Evolutionary conservation across 1,140 invertebrate genomes (phyloP).

Genomic region (Spodoptera litura): DNA sequence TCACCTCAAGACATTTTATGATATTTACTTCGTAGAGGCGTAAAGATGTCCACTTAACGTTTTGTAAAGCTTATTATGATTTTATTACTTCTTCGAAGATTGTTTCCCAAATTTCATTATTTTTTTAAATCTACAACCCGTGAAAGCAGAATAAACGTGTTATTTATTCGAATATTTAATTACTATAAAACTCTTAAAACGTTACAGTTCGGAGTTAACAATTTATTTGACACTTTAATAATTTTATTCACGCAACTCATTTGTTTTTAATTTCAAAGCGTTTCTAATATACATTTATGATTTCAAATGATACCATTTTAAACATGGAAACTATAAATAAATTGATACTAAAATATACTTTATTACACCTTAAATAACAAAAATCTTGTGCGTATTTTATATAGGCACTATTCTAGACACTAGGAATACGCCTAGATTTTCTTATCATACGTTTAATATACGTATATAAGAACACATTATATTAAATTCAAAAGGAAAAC

Average conservation of each 20-base stretch:
- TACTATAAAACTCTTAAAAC: conserved; percentile 1
- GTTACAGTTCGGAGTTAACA: conserved; percentile 8
- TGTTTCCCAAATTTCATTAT: not conserved
- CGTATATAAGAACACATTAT: not conserved
- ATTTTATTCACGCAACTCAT: not conserved
- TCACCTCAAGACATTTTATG: conserved; percentile 26
- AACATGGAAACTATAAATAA: not conserved
- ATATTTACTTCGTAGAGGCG: conserved; percentile 13
- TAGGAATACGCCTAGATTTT: too few species aligned
- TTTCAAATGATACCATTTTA: not conserved
- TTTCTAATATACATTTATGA: not conserved
- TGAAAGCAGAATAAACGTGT: conserved; percentile 9
- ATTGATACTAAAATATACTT: not conserved
- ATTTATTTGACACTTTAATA: not conserved
- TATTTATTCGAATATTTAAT: conserved; percentile 17
- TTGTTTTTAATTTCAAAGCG: not conserved
- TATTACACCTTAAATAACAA: too few species aligned
- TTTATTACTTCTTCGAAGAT: conserved; percentile 27
- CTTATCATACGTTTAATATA: not conserved
- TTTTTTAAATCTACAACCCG: not conserved
- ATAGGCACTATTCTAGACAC: too few species aligned
- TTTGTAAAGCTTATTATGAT: not conserved
- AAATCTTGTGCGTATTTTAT: too few species aligned
- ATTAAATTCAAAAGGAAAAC: not conserved
- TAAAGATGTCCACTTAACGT: not conserved